Conservation (phyloP, 2,113 vertebrate genomes). For the Gracilinanus agilis region DNA sequence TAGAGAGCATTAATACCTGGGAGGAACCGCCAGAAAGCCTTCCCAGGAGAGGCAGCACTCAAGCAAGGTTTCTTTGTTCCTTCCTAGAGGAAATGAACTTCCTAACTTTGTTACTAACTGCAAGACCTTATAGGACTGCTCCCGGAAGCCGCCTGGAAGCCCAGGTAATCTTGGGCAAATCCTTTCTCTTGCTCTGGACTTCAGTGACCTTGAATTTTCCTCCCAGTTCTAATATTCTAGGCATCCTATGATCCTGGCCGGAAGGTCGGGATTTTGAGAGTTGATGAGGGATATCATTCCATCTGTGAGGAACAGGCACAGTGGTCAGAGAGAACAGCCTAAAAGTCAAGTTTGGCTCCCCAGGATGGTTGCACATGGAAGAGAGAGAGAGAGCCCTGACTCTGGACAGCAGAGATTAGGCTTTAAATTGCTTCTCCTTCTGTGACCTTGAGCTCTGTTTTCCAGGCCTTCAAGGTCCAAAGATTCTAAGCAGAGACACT, state of each 20-base stretch:
- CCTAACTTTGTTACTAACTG: not conserved
- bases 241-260: not conserved
- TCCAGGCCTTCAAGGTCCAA: not conserved
- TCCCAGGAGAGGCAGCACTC: not conserved
- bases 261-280: not conserved
- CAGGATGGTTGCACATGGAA: not conserved
- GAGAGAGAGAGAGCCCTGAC: not conserved
- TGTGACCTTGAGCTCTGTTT: not conserved
- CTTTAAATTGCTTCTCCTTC: not conserved
- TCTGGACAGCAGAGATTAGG: not conserved
- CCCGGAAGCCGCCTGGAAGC: too few relatives aligned
- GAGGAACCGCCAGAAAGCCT: not conserved
- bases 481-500: not conserved
- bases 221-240: not conserved
- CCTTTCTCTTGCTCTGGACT: not conserved
- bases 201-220: not conserved
- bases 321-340: not conserved
- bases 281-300: not conserved
- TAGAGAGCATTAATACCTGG: not conserved
- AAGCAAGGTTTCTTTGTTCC: not conserved
- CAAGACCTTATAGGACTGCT: not conserved
- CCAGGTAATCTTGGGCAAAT: not conserved
- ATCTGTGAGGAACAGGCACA: not conserved
- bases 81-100: not conserved
- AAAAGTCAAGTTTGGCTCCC: not conserved